phyloP scores from a whole-genome alignment of 2,888 invertebrate genomes.

The Dolichomitus sp. region DNA sequence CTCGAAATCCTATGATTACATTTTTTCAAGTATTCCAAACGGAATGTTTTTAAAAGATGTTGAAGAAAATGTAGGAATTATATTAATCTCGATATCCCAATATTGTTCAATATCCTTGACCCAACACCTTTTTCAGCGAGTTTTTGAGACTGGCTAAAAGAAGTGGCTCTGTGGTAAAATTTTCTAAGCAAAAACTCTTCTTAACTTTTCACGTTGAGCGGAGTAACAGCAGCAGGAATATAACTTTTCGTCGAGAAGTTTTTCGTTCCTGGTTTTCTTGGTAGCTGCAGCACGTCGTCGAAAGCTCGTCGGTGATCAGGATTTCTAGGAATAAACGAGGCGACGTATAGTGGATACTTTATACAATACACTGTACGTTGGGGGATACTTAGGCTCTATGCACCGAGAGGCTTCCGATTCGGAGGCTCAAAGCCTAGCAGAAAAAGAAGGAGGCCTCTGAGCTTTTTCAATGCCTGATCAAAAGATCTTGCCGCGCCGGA shows the following conservation, averaged over 20 bases:
- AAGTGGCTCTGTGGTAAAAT: neutral
- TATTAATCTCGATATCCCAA: conserved; percentile 2
- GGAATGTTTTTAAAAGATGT: neutral
- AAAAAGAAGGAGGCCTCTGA: conserved; percentile 49
- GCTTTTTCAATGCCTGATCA: conserved; percentile 61
- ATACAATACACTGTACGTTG: neutral
- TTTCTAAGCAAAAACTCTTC: conserved; percentile 15
- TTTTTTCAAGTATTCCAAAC: neutral
- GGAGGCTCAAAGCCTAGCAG: conserved; percentile 48
- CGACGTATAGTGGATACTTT: conserved; percentile 53
- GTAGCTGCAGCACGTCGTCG: conserved; percentile 22
- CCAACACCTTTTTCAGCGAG: neutral
- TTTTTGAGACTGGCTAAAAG: conserved; percentile 7
- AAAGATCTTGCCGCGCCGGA: conserved; percentile 44
- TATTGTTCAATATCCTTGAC: neutral
- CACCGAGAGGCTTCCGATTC: conserved; percentile 48
- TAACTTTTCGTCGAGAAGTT: conserved; percentile 42
- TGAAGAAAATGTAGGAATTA: neutral
- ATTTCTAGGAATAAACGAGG: conserved; percentile 61
- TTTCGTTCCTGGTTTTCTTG: conserved; percentile 22
- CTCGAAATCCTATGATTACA: neutral
- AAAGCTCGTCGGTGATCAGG: conserved; percentile 34
- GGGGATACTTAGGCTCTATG: conserved; percentile 31
- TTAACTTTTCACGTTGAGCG: neutral
- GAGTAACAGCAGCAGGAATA: conserved; percentile 25